Percentiles rank a stretch among this genome's conserved stretches.
These are phyloP conservation scores for Lutraria rhynchaena DNA, from an alignment of 1,140 invertebrate species.

Conservation along the genomic window DNA sequence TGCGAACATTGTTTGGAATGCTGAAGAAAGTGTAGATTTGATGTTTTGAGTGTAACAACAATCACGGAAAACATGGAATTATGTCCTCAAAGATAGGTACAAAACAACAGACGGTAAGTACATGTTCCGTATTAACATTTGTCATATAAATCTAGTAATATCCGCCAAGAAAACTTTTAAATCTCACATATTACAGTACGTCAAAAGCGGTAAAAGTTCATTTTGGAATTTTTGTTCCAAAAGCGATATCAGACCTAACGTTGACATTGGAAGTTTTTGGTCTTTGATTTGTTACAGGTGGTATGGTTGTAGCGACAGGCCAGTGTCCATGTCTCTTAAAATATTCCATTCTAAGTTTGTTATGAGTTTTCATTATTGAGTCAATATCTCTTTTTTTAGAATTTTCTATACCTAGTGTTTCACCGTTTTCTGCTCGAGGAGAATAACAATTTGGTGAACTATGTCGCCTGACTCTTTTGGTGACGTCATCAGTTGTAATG, in stretches of 20 bases:
- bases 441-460: constrained; percentile 35
- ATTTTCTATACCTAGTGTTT: neutral
- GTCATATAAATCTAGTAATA: no score
- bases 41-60: no score
- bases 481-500: neutral
- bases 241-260: neutral
- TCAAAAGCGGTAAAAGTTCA: no score
- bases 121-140: no score
- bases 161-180: no score
- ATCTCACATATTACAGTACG: no score
- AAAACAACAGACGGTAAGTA: no score
- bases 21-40: no score
- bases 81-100: no score
- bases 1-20: no score
- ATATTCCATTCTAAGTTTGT: constrained; percentile 37
- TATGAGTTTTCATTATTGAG: constrained; percentile 14
- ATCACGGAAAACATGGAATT: no score
- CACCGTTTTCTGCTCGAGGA: neutral
- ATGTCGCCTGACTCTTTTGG: constrained; percentile 2
- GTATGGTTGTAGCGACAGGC: constrained; percentile 9
- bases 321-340: constrained; percentile 46
- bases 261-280: neutral
- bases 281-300: neutral
- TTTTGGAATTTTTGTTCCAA: constrained; percentile 23
- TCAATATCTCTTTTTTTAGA: neutral